phyloP scores from a whole-genome alignment of 2,888 invertebrate species.

The Microplitis deprimator region DNA sequence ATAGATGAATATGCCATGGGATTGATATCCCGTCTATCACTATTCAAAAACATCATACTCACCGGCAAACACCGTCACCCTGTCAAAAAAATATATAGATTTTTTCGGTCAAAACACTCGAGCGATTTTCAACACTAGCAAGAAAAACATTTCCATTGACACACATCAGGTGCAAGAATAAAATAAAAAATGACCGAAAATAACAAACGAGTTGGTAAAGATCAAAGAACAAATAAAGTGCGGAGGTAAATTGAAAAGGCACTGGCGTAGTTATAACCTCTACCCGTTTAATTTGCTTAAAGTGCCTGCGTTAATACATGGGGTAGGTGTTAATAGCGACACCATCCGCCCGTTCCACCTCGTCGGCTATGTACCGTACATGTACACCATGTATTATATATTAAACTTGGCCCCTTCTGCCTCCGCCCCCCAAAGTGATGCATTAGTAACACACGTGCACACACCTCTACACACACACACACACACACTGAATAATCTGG shows the following conservation, averaged over 20 bases:
- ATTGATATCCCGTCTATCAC: constrained; percentile 52
- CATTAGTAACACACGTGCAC: background rate
- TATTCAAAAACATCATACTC: constrained; percentile 50
- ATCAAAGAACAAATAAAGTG: no score
- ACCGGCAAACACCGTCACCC: background rate
- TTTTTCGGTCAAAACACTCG: no score
- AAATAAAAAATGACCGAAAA: no score
- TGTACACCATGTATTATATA: background rate
- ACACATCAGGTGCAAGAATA: no score
- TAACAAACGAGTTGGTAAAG: no score
- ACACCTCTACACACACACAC: background rate
- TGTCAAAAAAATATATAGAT: constrained; percentile 31
- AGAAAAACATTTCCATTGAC: background rate
- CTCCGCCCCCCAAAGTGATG: background rate
- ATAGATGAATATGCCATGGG: constrained; percentile 48
- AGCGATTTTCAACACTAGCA: background rate
- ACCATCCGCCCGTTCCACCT: constrained; percentile 57
- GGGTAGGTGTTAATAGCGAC: constrained; percentile 68
- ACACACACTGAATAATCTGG: background rate
- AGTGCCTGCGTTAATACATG: constrained; percentile 60
- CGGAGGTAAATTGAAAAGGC: no score
- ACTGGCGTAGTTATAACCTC: constrained; percentile 65
- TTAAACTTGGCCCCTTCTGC: background rate
- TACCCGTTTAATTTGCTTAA: constrained; percentile 68
- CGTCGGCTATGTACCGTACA: constrained; percentile 28